These are phyloP conservation scores for Eristalis tenax DNA, from an alignment of 2,888 invertebrate species.

Conservation along the genomic window DNA sequence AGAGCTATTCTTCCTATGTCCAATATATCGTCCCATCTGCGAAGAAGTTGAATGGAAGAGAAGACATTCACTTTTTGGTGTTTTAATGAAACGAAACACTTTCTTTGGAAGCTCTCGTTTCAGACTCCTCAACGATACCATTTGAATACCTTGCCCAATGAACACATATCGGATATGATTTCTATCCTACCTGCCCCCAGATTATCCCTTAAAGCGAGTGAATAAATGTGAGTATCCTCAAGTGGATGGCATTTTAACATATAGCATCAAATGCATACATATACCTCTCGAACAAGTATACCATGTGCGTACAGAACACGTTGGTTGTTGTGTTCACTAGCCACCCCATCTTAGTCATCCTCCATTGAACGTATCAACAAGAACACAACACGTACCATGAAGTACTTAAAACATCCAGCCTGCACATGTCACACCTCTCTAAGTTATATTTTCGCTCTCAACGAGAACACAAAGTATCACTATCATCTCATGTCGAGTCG, in stretches of 20 bases:
- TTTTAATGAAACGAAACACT: too few species aligned
- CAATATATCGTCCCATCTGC: too few species aligned
- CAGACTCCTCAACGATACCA: neutral
- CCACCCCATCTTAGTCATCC: neutral
- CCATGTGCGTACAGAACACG: neutral
- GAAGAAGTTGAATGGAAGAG: too few species aligned
- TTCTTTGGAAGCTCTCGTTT: neutral
- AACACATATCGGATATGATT: neutral
- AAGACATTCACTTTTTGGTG: too few species aligned
- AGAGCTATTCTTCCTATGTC: too few species aligned
- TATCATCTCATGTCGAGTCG: conserved; percentile 8
- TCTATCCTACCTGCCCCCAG: neutral
- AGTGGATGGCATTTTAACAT: neutral
- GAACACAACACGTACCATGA: conserved; percentile 2
- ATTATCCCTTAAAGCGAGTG: neutral
- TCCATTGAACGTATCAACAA: neutral
- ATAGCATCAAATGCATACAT: neutral
- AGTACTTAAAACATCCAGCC: conserved; percentile 15
- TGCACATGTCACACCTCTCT: conserved; percentile 23
- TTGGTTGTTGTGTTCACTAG: neutral
- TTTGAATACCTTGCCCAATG: neutral
- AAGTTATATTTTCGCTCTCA: neutral
- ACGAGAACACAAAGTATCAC: conserved; percentile 26
- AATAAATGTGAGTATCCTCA: neutral
- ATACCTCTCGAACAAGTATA: neutral